A percentile compares a stretch with the other conserved stretches of the same genome.
phyloP scores from a whole-genome alignment of 2,797 vertebrate genomes.

The Chaetophractus vellerosus region DNA sequence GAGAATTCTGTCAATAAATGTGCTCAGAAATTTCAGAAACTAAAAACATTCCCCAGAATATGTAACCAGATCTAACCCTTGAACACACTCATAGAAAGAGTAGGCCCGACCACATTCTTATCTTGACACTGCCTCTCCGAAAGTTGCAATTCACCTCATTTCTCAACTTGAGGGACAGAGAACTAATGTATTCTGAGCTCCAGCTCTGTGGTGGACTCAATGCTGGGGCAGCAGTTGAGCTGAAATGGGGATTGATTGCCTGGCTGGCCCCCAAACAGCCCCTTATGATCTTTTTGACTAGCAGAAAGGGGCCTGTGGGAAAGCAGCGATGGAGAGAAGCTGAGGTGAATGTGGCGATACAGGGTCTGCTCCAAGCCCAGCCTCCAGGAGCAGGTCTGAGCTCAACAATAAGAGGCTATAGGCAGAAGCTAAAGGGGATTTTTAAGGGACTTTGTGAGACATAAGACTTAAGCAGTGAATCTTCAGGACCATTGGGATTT shows the following conservation, averaged over 20 bases:
- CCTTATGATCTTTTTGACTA: neutral
- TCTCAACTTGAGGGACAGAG: neutral
- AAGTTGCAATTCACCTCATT: neutral
- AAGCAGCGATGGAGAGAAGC: neutral
- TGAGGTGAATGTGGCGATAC: neutral
- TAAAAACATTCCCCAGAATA: conserved; percentile 47
- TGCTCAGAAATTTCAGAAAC: neutral
- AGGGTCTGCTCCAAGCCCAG: neutral
- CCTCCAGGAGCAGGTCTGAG: neutral
- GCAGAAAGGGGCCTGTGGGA: neutral
- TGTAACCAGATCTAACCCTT: neutral
- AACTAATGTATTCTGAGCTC: neutral
- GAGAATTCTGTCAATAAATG: conserved; percentile 3
- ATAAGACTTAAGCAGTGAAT: neutral
- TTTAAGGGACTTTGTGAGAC: neutral
- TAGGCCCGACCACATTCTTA: neutral
- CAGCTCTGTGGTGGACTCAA: neutral
- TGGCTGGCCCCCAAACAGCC: neutral
- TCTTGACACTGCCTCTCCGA: neutral
- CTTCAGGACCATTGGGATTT: neutral
- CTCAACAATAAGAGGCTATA: neutral
- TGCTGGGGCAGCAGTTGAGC: neutral
- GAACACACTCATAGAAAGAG: neutral
- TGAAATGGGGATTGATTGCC: conserved; percentile 4
- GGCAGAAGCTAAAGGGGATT: neutral